These are phyloP conservation scores for Pollenia griseotomentosa DNA, from an alignment of 2,888 invertebrate genomes.

Conservation along the genomic window DNA sequence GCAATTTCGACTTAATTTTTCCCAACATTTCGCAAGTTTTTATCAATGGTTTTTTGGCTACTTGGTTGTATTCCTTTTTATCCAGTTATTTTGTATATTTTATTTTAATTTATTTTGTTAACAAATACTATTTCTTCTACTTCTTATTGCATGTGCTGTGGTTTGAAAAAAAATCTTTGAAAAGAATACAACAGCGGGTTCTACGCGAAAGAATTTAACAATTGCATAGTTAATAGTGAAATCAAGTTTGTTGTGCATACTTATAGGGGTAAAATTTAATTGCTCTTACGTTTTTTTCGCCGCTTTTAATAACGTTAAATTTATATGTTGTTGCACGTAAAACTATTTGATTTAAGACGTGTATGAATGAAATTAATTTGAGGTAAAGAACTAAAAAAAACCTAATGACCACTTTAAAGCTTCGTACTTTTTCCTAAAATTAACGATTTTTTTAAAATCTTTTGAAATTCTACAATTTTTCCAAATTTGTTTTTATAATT, in stretches of 20 bases:
- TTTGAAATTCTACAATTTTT: too few species aligned
- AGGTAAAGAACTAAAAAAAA: too few species aligned
- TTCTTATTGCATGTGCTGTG: neutral
- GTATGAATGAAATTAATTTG: too few species aligned
- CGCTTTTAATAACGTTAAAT: too few species aligned
- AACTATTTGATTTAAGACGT: too few species aligned
- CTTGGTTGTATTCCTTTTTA: neutral
- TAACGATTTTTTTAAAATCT: too few species aligned
- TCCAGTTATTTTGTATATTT: too few species aligned
- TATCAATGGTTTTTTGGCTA: neutral
- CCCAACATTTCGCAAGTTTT: neutral
- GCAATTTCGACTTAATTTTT: slow-evolving; percentile 46
- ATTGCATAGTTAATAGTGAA: neutral
- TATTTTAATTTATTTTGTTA: neutral
- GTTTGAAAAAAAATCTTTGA: neutral
- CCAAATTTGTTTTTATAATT: too few species aligned
- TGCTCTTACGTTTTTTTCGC: too few species aligned
- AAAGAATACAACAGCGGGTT: neutral
- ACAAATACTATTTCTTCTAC: neutral
- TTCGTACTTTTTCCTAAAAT: too few species aligned
- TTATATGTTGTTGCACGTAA: too few species aligned
- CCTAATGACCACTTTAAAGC: too few species aligned
- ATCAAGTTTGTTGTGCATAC: neutral
- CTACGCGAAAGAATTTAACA: slow-evolving; percentile 1
- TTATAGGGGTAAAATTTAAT: neutral